Evolutionary conservation across 2,888 invertebrate genomes (phyloP).

Genomic region (Trissolcus japonicus): DNA sequence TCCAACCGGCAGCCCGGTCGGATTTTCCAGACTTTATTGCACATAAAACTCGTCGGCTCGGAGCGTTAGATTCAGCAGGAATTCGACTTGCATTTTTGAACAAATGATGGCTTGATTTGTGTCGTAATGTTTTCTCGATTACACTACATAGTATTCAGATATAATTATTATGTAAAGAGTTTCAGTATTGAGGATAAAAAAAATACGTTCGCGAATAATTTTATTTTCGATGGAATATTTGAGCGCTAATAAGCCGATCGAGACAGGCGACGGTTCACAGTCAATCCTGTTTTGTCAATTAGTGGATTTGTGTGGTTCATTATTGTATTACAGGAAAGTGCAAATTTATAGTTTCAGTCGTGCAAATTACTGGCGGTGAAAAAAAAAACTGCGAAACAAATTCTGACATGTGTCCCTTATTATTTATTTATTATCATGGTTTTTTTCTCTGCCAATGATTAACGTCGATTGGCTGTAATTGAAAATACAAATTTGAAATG

Average conservation of each 20-base stretch:
- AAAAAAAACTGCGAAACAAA: too few relatives aligned
- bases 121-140: conserved; percentile 19
- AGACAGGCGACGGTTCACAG: background rate
- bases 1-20: conserved; percentile 4
- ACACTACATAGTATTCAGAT: background rate
- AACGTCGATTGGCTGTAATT: too few relatives aligned
- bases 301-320: background rate
- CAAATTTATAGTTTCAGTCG: too few relatives aligned
- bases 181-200: background rate
- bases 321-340: background rate
- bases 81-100: conserved; percentile 18
- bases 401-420: too few relatives aligned
- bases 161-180: conserved; percentile 13
- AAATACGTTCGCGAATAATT: too few relatives aligned
- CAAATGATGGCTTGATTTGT: conserved; percentile 9
- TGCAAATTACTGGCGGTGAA: too few relatives aligned
- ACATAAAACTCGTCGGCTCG: background rate
- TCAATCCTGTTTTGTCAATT: conserved; percentile 1
- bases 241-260: background rate
- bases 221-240: too few relatives aligned
- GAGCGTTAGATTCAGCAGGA: conserved; percentile 4
- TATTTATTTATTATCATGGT: too few relatives aligned
- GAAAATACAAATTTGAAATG: too few relatives aligned
- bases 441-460: too few relatives aligned
- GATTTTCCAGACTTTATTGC: conserved; percentile 6